These are phyloP conservation scores for Leptoteleia sp. DNA, from an alignment of 1,140 invertebrate genomes.

Conservation along the genomic window DNA sequence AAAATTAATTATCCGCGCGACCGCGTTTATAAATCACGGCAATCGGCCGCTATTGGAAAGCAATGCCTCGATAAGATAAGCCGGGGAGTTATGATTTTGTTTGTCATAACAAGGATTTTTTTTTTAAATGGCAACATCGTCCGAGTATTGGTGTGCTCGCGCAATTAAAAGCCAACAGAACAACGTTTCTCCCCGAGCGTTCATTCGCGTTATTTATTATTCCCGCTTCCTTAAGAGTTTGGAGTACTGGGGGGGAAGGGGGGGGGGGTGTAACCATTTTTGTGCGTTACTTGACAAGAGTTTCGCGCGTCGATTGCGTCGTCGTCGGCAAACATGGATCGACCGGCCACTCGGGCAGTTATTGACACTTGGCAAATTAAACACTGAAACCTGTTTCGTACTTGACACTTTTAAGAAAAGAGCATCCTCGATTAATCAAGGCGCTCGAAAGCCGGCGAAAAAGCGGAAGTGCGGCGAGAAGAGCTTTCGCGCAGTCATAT, in stretches of 20 bases:
- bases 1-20: constrained; percentile 29
- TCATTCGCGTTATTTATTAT: constrained; percentile 42
- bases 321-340: constrained; percentile 33
- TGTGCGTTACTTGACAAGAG: constrained; percentile 22
- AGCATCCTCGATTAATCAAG: constrained; percentile 39
- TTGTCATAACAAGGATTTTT: constrained; percentile 34
- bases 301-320: constrained; percentile 28
- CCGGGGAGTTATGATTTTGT: constrained; percentile 25
- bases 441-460: background rate
- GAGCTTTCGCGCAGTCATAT: constrained; percentile 1
- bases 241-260: too few species aligned
- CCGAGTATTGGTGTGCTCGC: too few species aligned
- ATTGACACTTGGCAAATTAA: constrained; percentile 54
- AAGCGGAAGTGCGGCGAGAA: constrained; percentile 4
- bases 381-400: constrained; percentile 43
- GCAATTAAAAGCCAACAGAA: constrained; percentile 14
- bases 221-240: constrained; percentile 24
- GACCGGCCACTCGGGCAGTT: constrained; percentile 20
- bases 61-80: constrained; percentile 22
- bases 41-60: constrained; percentile 33
- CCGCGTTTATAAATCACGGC: constrained; percentile 36
- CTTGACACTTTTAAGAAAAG: constrained; percentile 50
- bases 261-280: constrained; percentile 34
- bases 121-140: constrained; percentile 3
- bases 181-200: too few species aligned